Base-by-base conservation (phyloP, 2,888 invertebrate genomes). In the Dryobotodes eremita region DNA sequence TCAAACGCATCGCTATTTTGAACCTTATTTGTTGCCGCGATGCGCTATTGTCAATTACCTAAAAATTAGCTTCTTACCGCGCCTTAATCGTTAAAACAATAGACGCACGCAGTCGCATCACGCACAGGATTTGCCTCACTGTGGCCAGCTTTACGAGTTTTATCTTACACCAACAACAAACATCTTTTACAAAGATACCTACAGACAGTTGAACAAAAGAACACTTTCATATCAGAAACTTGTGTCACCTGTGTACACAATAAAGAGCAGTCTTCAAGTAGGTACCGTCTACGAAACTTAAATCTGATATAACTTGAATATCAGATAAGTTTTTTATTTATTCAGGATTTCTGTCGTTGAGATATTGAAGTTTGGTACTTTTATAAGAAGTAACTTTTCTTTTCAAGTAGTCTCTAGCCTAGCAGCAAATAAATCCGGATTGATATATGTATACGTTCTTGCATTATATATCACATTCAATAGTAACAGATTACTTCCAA, bases 321-420 rank as follows among this genome's bases (percentile, higher is more conserved):
- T 64, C 46, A 53, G 55, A 55, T 70, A 66, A 80, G 70, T 70
- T 72, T 84, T 48, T 64, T 84, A 69, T 69, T 72, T 80, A 70
- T 73, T 80, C 23, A 26, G 59, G 53, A 80, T 57, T 64, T 20
- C 23, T 48, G 36, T 42, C 26, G 17, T 20, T 36, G 7, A 23
- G 17, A 11, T 70, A 48, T 8, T 64, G 36, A 23, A 71, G n/a
- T 62, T 46, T 17, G 10, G 15, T n/a, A 42, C 36, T 20, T 10
- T 7, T 23, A n/a, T 17, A 5, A 23, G n/a, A 36, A 20, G 17
- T 13, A 64, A 26, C 36, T 69, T 57, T 68, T 64, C 6, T 48
- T 23, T 75, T 57, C 23, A 36, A 53, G 31, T 26, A 13, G 2
- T 50, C 2, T 46, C 42, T 42, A 31, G 66, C 1, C 13, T 20